Base-by-base conservation (phyloP, 2,888 invertebrate genomes). In the Tuta absoluta region DNA sequence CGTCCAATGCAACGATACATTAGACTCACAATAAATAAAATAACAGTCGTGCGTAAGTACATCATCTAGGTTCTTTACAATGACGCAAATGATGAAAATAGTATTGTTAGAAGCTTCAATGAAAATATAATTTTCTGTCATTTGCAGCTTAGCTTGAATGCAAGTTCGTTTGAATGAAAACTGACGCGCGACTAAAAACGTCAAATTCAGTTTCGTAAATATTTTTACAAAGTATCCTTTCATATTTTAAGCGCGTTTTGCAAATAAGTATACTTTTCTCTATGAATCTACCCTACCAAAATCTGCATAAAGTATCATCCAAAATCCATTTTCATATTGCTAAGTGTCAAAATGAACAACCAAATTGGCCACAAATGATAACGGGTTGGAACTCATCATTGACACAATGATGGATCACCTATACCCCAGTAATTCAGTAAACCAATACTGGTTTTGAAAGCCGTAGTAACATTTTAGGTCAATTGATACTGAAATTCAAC, bases 1-100 rank as follows among this genome's bases (percentile, higher is more conserved):
- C 51, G 51, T 53, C 51, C 51, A 53, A 5, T 53, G 51, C 51
- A 53, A 23, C 51, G 14, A 23, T 23, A 12, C 23, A 53, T 53
- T 45, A 45, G 11, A 17, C 14, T 11, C 51, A 17, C 17, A n/a
- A 45, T 45, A 45, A 17, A 7, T 17, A 7, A 45, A n/a, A 45
- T n/a, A 33, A 33, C 33, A 5, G 33, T 33, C 33, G 33, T 33
- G 7, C 33, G 33, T 33, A 8, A 7, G 45, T 17, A 17, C n/a
- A 45, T 17, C 45, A 17, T 17, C 45, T 7, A n/a, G n/a, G 45
- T 45, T 45, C 45, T 45, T n/a, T 45, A 45, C n/a, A 45, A 45
- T 45, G 45, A 45, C 45, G 45, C 45, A 17, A 45, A 17, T 45
- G 17, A n/a, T 7, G 45, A 3, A 17, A 45, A 45, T 17, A 17